Conservation (phyloP, 2,888 invertebrate genomes). For the Carterocephalus palaemon region DNA sequence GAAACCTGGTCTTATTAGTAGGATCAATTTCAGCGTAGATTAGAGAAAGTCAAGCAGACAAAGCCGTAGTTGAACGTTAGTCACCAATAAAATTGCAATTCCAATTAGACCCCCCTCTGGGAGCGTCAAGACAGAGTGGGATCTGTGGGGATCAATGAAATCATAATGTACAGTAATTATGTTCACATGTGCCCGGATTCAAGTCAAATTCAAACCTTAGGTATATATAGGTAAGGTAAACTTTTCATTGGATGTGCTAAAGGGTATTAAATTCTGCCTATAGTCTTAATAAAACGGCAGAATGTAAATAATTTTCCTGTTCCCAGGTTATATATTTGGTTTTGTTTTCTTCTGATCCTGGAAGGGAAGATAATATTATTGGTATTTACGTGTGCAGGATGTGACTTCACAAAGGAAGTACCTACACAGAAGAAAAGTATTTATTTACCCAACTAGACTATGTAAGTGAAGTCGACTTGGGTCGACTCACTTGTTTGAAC, state of each 20-base stretch:
- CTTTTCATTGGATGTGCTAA: background rate
- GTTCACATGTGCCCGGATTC: background rate
- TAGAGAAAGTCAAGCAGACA: too few relatives aligned
- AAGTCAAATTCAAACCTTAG: slow-evolving; percentile 10
- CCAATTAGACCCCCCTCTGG: slow-evolving; percentile 33
- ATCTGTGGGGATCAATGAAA: slow-evolving; percentile 32
- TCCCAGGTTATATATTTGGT: slow-evolving; percentile 22
- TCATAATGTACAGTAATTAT: slow-evolving; percentile 35
- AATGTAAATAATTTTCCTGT: slow-evolving; percentile 23
- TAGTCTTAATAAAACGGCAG: slow-evolving; percentile 30
- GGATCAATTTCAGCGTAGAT: too few relatives aligned
- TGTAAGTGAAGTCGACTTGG: too few relatives aligned
- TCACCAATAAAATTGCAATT: slow-evolving; percentile 32
- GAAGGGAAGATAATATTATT: slow-evolving; percentile 7
- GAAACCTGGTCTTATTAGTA: too few relatives aligned
- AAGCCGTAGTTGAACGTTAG: slow-evolving; percentile 29
- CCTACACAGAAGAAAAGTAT: too few relatives aligned
- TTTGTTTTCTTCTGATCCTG: too few relatives aligned
- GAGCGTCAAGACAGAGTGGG: slow-evolving; percentile 33
- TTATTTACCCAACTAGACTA: too few relatives aligned
- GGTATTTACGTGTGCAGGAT: too few relatives aligned
- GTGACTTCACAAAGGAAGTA: too few relatives aligned
- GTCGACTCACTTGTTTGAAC: too few relatives aligned
- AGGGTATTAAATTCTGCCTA: slow-evolving; percentile 26
- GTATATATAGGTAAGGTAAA: background rate